Base-by-base conservation (phyloP, 2,888 invertebrate genomes). In the Papilio protenor region DNA sequence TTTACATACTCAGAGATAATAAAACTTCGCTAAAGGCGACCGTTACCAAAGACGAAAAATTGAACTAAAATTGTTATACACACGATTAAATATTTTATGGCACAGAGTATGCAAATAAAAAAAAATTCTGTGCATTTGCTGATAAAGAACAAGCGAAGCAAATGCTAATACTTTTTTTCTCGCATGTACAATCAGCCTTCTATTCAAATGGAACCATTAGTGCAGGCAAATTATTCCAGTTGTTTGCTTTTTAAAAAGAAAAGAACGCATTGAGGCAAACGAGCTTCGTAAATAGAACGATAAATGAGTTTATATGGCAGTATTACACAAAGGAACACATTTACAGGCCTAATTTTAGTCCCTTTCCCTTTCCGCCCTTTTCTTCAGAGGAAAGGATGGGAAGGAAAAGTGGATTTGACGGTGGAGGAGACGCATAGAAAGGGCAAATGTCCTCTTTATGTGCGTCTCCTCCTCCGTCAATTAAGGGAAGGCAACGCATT, bases 221-320 rank as follows among this genome's bases (percentile, higher is more conserved):
- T 40, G 40, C 64, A 64, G 33, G 40, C 33, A 64, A 64, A 64
- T 64, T 64, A 64, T 64, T 64, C 33, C 64, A 79, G 71, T 73
- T 69, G 12, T 73, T 66, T 52, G 75, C 18, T 64, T 64, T 33
- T 64, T 23, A 11, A 23, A 64, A 75, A 57, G 73, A 70, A 77
- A 73, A 78, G 47, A 33, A 73, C 80, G 8, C 40, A 64, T 40
- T 81, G 69, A 77, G 49, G 33, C 64, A 64, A 59, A 40, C 10
- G 18, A 64, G 40, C 18, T 61, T 61, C 8, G 27, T 14, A 61
- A 33, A 18, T 61, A 16, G 33, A 2, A 61, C 3, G 27, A 27
- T 5, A 27, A 27, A 27, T 23, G 11, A 23, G 0, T 27, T 61
- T 61, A 61, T 14, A 27, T 27, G 33, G 3, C 33, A 33, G 33